Percentiles rank a stretch among this genome's conserved stretches.
phyloP scores from a whole-genome alignment of 2,797 vertebrate genomes.

The Gastrophryne carolinensis region DNA sequence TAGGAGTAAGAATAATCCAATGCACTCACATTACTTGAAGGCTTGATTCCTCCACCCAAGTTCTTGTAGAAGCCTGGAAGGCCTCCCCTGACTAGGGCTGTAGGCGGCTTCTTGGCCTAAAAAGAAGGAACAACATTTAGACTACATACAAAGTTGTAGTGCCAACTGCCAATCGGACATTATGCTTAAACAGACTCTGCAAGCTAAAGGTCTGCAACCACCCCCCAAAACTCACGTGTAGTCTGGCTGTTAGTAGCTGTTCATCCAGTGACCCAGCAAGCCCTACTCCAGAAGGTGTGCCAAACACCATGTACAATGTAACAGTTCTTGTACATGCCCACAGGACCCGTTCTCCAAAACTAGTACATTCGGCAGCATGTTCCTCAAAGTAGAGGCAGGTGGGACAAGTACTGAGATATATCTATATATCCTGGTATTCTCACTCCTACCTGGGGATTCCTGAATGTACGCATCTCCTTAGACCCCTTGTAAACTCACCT shows the following conservation, averaged over 20 bases:
- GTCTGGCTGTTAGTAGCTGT: neutral
- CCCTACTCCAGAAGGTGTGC: too few relatives aligned
- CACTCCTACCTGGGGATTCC: too few relatives aligned
- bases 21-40: slow-evolving; percentile 82
- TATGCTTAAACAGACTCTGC: slow-evolving; percentile 60
- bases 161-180: neutral
- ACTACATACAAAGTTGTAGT: neutral
- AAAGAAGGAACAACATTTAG: slow-evolving; percentile 42
- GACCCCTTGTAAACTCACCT: too few relatives aligned
- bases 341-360: too few relatives aligned
- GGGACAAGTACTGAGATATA: too few relatives aligned
- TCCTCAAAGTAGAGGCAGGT: too few relatives aligned
- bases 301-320: too few relatives aligned
- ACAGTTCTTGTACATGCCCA: too few relatives aligned
- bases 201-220: neutral
- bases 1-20: neutral
- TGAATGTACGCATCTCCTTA: too few relatives aligned
- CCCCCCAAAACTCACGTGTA: neutral
- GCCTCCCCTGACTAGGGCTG: slow-evolving; percentile 77
- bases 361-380: too few relatives aligned
- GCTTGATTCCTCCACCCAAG: slow-evolving; percentile 91
- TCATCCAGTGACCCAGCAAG: too few relatives aligned
- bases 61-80: slow-evolving; percentile 89
- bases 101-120: slow-evolving; percentile 83
- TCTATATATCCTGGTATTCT: too few relatives aligned